Evolutionary conservation across 2,888 invertebrate species (phyloP), one percentile per base, ranked within the genome.

Genomic region (Temnothorax rugatulus): DNA sequence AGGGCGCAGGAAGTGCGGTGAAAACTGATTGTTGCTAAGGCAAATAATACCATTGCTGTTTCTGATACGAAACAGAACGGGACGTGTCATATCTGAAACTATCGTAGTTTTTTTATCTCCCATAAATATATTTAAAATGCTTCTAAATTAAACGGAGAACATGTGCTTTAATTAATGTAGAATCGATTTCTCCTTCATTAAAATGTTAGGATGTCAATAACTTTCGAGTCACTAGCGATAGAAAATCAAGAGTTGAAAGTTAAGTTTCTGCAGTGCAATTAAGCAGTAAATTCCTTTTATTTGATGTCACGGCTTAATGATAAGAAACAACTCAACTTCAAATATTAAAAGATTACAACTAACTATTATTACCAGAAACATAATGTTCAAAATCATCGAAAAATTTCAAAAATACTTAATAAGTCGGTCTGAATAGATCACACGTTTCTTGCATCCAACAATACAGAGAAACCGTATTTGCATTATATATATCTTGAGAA

Each of bases 1-100:
- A 68, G 47, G 64, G 25, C 52, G 63, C 38, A 25, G 77, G 41
- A 44, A 77, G 41, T 59, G 71, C 47, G 34, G 34, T 38, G 29
- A 52, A 75, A 75, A 54, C 38, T 41, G 68, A 54, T 77, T 77
- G 68, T 54, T 64, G 44, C 74, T n/a, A 34, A 47, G 75, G 34
- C 34, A 50, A 64, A 21, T 75, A 63, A 63, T 75, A 15, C 18
- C 18, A 9, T 1, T 47, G 9, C 9, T 29, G 7, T 25, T 29
- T 52, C 63, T n/a, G 59, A 69, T 69, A 54, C 4, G 44, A 15
- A 66, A n/a, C 8, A 13, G 57, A 44, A 41, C 25, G 57, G 57
- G 25, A 8, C 57, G 18, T 41, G 25, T 41, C 7, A 4, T 57
- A 73, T 13, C 21, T 73, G 25, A 73, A 57, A 8, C 7, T 57